Evolutionary conservation across 2,888 invertebrate species (phyloP).

Genomic region (Mycalesis mineus): DNA sequence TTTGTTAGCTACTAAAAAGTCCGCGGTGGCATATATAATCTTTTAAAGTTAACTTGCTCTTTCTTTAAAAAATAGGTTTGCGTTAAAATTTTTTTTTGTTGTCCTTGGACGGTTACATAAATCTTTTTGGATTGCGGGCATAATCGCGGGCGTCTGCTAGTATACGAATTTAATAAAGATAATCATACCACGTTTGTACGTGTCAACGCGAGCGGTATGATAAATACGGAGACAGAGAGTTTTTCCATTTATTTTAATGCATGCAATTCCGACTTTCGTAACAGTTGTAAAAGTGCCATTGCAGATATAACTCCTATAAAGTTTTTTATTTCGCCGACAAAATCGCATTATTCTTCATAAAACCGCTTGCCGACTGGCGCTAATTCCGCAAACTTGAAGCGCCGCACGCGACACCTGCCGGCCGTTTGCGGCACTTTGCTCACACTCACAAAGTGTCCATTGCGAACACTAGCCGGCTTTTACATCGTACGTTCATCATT

Average conservation of each 20-base stretch:
- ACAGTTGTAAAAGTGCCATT: slow-evolving; percentile 23
- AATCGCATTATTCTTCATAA: slow-evolving; percentile 43
- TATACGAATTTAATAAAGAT: no score
- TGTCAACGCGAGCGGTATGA: background rate
- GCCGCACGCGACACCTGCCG: slow-evolving; percentile 51
- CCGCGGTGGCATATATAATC: no score
- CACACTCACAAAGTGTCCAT: background rate
- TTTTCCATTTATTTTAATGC: slow-evolving; percentile 27
- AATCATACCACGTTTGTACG: background rate
- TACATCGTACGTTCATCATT: background rate
- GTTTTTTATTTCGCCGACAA: slow-evolving; percentile 35
- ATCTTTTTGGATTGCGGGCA: no score
- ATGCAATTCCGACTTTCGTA: slow-evolving; percentile 23
- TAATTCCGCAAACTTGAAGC: slow-evolving; percentile 48
- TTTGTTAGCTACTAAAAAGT: no score
- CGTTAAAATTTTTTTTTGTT: no score
- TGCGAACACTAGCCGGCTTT: background rate
- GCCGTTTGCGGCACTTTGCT: slow-evolving; percentile 36
- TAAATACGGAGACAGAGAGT: slow-evolving; percentile 7
- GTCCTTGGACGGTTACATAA: no score
- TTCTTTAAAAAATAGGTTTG: no score
- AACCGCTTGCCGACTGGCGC: slow-evolving; percentile 34
- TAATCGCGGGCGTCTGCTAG: no score
- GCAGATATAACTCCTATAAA: slow-evolving; percentile 28
- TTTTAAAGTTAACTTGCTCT: no score